phyloP scores from a whole-genome alignment of 2,888 invertebrate species.

The Thalpophila matura region DNA sequence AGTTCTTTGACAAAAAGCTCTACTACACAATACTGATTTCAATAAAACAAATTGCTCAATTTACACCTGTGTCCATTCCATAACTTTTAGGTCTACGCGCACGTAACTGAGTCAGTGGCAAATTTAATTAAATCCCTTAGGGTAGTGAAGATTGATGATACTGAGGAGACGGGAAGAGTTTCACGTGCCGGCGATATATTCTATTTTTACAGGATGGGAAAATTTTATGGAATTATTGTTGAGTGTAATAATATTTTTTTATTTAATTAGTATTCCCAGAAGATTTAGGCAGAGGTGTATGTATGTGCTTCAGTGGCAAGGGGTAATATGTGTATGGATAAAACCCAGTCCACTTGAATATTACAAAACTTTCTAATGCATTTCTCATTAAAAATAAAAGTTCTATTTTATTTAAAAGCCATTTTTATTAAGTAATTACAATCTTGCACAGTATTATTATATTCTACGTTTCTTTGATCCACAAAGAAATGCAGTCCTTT shows the following conservation, averaged over 20 bases:
- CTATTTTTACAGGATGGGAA: conserved; percentile 52
- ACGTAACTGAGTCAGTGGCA: conserved; percentile 67
- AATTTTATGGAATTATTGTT: conserved; percentile 38
- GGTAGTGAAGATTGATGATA: conserved; percentile 72
- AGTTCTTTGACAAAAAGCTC: no score
- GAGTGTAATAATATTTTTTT: conserved; percentile 5
- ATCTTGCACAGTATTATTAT: conserved; percentile 6
- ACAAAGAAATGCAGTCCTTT: conserved; percentile 30
- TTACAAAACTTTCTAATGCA: neutral
- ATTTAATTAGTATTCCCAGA: conserved; percentile 20
- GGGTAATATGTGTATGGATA: no score
- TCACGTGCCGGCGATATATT: conserved; percentile 68
- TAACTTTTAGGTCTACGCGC: conserved; percentile 42
- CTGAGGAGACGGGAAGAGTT: conserved; percentile 60
- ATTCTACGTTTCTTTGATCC: conserved; percentile 16
- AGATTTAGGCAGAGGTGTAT: no score
- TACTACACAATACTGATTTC: no score
- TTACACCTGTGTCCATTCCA: conserved; percentile 36
- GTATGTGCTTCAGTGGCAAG: no score
- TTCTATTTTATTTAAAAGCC: neutral
- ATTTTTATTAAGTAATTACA: conserved; percentile 14
- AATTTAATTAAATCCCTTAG: conserved; percentile 78
- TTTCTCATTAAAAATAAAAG: conserved; percentile 9
- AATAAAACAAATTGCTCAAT: conserved; percentile 19
- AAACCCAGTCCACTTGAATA: neutral